Base-by-base conservation (phyloP, 2,113 vertebrate genomes). In the Mionectes macconnelli region DNA sequence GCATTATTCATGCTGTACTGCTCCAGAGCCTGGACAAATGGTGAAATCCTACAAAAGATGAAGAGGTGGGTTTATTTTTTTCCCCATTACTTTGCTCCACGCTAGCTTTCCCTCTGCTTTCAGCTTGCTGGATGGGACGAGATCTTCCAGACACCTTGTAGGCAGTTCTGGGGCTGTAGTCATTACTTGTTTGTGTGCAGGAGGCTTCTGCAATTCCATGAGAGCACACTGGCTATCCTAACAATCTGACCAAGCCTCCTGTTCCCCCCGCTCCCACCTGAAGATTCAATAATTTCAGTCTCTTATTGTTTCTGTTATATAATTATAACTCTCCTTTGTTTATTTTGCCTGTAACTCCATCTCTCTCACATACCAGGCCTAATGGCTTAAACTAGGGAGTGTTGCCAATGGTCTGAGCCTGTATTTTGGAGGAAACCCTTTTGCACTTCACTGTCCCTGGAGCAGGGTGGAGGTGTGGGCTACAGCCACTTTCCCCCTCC, bases 321-420 rank as follows among this genome's bases (percentile, higher is more conserved):
- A 77, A 37, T 14, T 75, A 4, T 47, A 68, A 59, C 0, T 5
- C 35, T 16, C 16, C 3, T 47, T 50, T 44, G 4, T 63, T 92
- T 74, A 31, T 90, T 93, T 90, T 86, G 23, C 64, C 21, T 84
- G 52, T 77, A 87, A 86, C 40, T 35, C 42, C 50, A 35, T 53
- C 55, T 70, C n/a, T 39, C 23, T 93, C 31, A 28, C 27, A 12
- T 28, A 60, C n/a, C 37, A 77, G 39, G 8, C 52, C 35, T 33
- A 44, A 11, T 60, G 77, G 35, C 15, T 87, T 64, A 52, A 75
- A 9, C 5, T 47, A 14, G 35, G 44, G 11, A 86, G 2, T 8
- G 9, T 52, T 69, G 42, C 47, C 68, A 69, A 68, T 11, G 23
- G 6, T 23, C 11, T 39, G 24, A 92, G 56, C 8, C 24, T 28